Conservation (phyloP, 2,888 invertebrate species). For the Ptilodon capucinus region DNA sequence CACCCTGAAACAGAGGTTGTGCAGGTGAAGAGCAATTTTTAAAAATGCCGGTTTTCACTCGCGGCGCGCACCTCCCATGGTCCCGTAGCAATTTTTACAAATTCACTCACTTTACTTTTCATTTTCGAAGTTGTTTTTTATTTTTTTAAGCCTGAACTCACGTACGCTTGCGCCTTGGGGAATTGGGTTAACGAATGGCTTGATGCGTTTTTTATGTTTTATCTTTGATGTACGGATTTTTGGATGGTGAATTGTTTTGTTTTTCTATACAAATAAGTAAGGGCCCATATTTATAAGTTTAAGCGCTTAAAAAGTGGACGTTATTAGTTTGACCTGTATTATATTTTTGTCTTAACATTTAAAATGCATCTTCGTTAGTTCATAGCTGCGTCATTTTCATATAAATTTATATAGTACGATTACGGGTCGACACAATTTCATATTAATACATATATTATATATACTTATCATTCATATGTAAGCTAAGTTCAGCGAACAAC, state of each 20-base stretch:
- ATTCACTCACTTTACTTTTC: constrained; percentile 59
- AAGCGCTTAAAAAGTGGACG: too few relatives aligned
- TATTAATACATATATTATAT: too few relatives aligned
- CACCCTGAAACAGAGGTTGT: background rate
- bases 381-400: too few relatives aligned
- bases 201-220: constrained; percentile 44
- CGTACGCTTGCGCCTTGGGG: constrained; percentile 33
- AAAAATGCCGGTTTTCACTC: background rate
- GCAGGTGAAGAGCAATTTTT: background rate
- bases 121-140: constrained; percentile 41
- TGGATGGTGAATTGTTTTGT: background rate
- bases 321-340: too few relatives aligned
- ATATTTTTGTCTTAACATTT: too few relatives aligned
- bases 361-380: too few relatives aligned
- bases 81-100: constrained; percentile 64
- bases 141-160: constrained; percentile 30
- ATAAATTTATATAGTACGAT: too few relatives aligned
- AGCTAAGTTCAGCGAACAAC: too few relatives aligned
- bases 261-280: background rate
- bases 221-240: constrained; percentile 3
- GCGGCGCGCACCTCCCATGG: constrained; percentile 6
- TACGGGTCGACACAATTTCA: too few relatives aligned
- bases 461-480: too few relatives aligned
- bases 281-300: too few relatives aligned
- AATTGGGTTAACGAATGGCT: constrained; percentile 40